phyloP scores from a whole-genome alignment of 2,113 vertebrate genomes.

The Colinus virginianus region DNA sequence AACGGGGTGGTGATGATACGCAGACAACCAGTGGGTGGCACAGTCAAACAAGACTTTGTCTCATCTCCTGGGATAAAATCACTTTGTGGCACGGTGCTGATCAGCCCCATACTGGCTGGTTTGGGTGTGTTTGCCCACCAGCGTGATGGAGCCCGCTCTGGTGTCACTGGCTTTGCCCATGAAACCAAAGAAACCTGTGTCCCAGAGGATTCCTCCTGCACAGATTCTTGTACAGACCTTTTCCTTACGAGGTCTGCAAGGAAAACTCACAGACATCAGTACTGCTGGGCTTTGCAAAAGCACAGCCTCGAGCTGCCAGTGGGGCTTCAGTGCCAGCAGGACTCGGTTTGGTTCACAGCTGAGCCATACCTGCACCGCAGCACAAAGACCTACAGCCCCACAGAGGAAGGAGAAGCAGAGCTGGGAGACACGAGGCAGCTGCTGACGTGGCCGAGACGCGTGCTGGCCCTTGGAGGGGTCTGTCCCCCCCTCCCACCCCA shows the following conservation, averaged over 20 bases:
- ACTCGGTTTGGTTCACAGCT: not conserved
- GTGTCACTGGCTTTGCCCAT: not conserved
- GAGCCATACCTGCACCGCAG: not conserved
- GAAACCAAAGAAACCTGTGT: not conserved
- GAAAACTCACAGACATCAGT: rapidly evolving
- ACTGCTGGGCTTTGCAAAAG: not conserved
- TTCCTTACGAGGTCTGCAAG: rapidly evolving
- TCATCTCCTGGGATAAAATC: not conserved
- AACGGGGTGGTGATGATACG: not conserved
- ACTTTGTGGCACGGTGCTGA: not conserved
- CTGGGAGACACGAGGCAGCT: not conserved
- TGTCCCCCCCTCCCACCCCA: not conserved
- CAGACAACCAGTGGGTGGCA: not conserved
- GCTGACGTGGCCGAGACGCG: not conserved
- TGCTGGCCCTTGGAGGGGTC: not conserved
- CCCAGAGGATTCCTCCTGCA: not conserved
- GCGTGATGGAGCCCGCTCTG: not conserved
- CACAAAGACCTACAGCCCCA: not conserved
- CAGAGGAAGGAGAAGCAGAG: not conserved
- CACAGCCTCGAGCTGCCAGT: not conserved
- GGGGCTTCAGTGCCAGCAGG: not conserved
- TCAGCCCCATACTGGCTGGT: not conserved
- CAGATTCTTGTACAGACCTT: not conserved
- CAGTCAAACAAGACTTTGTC: rapidly evolving
- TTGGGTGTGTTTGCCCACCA: not conserved